These are phyloP conservation scores for Dicrostonyx torquatus DNA, from an alignment of 2,797 vertebrate genomes.

Conservation along the genomic window DNA sequence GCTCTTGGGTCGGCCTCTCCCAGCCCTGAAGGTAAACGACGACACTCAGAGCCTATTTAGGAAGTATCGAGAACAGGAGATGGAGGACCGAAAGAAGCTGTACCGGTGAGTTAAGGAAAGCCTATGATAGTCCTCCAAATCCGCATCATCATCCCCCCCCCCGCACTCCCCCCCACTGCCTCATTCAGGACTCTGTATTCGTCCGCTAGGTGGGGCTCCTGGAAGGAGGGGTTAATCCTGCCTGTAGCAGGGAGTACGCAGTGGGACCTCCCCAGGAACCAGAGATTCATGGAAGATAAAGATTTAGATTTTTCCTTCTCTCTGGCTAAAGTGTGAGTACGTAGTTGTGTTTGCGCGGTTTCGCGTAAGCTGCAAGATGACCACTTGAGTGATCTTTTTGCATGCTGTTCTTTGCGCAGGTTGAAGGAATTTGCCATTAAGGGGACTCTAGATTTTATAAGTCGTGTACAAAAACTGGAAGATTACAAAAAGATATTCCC, in stretches of 20 bases:
- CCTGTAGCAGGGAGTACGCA: constrained; percentile 85
- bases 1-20: not conserved
- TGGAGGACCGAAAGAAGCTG: constrained; percentile 83
- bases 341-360: not conserved
- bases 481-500: constrained; percentile 88
- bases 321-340: constrained; percentile 85
- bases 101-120: constrained; percentile 73
- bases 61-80: constrained; percentile 82
- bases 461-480: constrained; percentile 86
- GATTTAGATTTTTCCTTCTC: constrained; percentile 87
- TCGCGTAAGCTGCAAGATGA: not conserved
- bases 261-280: constrained; percentile 85
- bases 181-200: not conserved
- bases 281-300: constrained; percentile 86
- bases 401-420: not conserved
- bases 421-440: constrained; percentile 71
- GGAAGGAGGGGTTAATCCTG: constrained; percentile 86
- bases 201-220: constrained; percentile 84
- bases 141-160: rapidly evolving
- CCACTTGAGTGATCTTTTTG: not conserved
- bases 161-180: not conserved
- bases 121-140: not conserved
- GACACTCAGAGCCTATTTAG: constrained; percentile 66
- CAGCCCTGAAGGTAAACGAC: constrained; percentile 79
- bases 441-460: constrained; percentile 84